phyloP scores from a whole-genome alignment of 2,113 vertebrate genomes.

The Irena cyanogastra region DNA sequence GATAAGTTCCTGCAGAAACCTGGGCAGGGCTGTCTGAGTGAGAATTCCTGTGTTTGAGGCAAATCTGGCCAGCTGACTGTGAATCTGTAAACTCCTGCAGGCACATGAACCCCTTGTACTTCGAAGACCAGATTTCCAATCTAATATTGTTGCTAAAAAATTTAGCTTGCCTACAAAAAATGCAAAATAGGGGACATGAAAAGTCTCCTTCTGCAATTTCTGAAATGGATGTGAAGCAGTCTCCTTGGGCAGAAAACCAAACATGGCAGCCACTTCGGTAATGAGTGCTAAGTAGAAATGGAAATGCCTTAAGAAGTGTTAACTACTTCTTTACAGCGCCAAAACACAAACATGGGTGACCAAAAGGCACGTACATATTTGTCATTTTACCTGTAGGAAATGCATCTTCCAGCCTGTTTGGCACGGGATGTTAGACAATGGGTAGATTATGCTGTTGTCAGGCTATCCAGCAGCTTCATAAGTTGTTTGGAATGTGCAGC shows the following conservation, averaged over 20 bases:
- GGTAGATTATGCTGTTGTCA: background rate
- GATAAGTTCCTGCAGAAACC: background rate
- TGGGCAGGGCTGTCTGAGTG: background rate
- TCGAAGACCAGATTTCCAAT: background rate
- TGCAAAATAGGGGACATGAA: fast-evolving
- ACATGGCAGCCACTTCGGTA: background rate
- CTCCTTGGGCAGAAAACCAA: background rate
- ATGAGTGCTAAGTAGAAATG: background rate
- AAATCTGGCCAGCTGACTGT: background rate
- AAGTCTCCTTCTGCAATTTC: background rate
- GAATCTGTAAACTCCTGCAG: background rate
- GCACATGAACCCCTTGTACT: background rate
- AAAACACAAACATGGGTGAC: background rate
- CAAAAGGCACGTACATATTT: fast-evolving
- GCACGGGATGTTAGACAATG: background rate
- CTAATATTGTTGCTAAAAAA: background rate
- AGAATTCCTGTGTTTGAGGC: background rate
- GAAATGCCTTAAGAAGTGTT: background rate
- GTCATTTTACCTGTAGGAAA: background rate
- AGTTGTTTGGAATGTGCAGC: background rate
- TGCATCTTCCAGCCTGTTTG: background rate
- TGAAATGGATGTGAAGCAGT: background rate
- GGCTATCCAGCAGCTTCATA: background rate
- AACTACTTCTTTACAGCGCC: background rate
- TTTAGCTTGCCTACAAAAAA: background rate